Conservation (phyloP, 2,113 vertebrate species). For the Phylloscopus whistleri region DNA sequence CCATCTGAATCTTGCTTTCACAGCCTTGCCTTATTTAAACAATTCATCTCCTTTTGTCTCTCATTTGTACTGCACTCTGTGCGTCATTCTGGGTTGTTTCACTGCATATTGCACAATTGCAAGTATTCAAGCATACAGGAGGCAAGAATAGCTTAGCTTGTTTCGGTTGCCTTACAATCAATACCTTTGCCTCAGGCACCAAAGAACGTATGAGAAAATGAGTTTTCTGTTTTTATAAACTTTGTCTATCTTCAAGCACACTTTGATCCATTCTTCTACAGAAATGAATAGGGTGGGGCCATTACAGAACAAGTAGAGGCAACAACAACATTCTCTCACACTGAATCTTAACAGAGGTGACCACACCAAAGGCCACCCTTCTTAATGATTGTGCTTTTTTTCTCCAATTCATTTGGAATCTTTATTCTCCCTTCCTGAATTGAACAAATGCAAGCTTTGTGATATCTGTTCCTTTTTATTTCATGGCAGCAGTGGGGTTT, state of each 20-base stretch:
- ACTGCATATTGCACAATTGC: not conserved
- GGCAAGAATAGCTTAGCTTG: slow-evolving; percentile 24
- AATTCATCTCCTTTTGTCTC: slow-evolving; percentile 49
- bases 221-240: slow-evolving; percentile 64
- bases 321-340: slow-evolving; percentile 5
- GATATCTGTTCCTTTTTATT: not conserved
- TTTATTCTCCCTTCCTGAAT: slow-evolving; percentile 7
- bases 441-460: slow-evolving; percentile 7
- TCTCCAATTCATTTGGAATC: not conserved
- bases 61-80: not conserved
- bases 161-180: slow-evolving; percentile 65
- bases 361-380: slow-evolving; percentile 44
- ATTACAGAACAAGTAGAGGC: slow-evolving; percentile 17
- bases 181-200: slow-evolving; percentile 43
- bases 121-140: not conserved
- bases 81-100: not conserved
- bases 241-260: slow-evolving; percentile 35
- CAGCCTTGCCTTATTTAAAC: slow-evolving; percentile 48
- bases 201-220: slow-evolving; percentile 43
- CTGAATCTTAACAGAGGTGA: slow-evolving; percentile 31
- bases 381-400: not conserved
- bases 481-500: not conserved
- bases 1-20: not conserved
- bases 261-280: slow-evolving; percentile 67
- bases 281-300: slow-evolving; percentile 41